These are phyloP conservation scores for Oedothorax gibbosus DNA, from an alignment of 1,140 invertebrate species.

Conservation along the genomic window DNA sequence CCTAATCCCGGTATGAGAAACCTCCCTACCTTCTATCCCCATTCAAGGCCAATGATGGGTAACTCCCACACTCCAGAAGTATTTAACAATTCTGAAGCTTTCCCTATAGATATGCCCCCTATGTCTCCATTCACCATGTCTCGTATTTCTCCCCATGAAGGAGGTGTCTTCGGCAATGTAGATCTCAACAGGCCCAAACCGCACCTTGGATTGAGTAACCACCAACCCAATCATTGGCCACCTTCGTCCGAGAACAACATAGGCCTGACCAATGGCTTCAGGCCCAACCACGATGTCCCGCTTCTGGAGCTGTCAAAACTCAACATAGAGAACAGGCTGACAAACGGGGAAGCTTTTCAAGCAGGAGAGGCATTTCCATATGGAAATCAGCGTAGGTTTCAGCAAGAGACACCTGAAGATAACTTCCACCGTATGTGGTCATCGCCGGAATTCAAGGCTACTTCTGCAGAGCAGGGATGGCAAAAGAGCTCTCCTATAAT, in stretches of 20 bases:
- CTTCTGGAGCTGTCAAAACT: conserved; percentile 38
- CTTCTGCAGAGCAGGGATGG: conserved; percentile 10
- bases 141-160: conserved; percentile 15
- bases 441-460: neutral
- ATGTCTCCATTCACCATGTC: conserved; percentile 32
- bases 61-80: conserved; percentile 11
- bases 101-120: neutral
- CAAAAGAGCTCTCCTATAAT: conserved; percentile 8
- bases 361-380: conserved; percentile 8
- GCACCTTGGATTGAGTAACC: conserved; percentile 1
- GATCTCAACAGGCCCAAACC: conserved; percentile 25
- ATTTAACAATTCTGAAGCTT: conserved; percentile 40
- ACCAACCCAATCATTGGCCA: conserved; percentile 4
- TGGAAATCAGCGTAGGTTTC: neutral
- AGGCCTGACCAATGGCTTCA: conserved; percentile 3
- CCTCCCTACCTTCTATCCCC: neutral
- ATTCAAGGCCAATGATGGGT: neutral
- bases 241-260: conserved; percentile 2
- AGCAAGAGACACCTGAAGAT: conserved; percentile 11
- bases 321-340: conserved; percentile 10
- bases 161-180: conserved; percentile 15
- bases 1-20: conserved; percentile 11
- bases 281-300: conserved; percentile 19
- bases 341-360: conserved; percentile 29
- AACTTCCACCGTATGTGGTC: conserved; percentile 16